Percentiles rank a stretch among this genome's conserved stretches.
These are phyloP conservation scores for Xestoiulus laeticollis DNA, from an alignment of 2,888 invertebrate genomes.

Conservation along the genomic window DNA sequence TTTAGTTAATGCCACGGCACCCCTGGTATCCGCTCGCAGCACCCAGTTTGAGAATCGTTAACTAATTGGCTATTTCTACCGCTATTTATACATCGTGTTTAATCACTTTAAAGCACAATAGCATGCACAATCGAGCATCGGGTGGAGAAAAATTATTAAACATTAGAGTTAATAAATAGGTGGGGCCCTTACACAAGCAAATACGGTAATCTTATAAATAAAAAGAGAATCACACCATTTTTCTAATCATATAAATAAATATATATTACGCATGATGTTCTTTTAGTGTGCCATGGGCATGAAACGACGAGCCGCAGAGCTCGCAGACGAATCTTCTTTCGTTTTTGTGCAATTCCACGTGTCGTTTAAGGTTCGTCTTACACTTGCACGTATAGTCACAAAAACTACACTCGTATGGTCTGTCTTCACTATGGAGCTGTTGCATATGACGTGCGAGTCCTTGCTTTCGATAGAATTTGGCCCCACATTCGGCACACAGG, in stretches of 20 bases:
- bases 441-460: constrained; percentile 61
- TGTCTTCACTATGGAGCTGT: constrained; percentile 60
- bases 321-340: constrained; percentile 63
- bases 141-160: too few relatives aligned
- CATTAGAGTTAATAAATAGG: too few relatives aligned
- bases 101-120: too few relatives aligned
- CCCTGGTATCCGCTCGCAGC: too few relatives aligned
- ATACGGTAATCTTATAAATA: too few relatives aligned
- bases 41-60: too few relatives aligned
- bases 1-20: too few relatives aligned
- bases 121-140: too few relatives aligned
- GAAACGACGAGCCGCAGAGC: constrained; percentile 63
- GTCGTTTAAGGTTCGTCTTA: constrained; percentile 62
- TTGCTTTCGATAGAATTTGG: constrained; percentile 59
- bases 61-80: too few relatives aligned
- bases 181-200: too few relatives aligned
- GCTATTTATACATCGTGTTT: too few relatives aligned
- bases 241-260: background rate
- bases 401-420: constrained; percentile 61
- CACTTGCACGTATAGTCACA: constrained; percentile 63
- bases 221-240: background rate
- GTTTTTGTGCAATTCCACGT: constrained; percentile 62
- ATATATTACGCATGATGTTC: constrained; percentile 60
- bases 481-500: constrained; percentile 61
- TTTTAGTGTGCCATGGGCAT: constrained; percentile 63